Conservation (phyloP, 2,113 vertebrate genomes). For the Agapornis roseicollis region DNA sequence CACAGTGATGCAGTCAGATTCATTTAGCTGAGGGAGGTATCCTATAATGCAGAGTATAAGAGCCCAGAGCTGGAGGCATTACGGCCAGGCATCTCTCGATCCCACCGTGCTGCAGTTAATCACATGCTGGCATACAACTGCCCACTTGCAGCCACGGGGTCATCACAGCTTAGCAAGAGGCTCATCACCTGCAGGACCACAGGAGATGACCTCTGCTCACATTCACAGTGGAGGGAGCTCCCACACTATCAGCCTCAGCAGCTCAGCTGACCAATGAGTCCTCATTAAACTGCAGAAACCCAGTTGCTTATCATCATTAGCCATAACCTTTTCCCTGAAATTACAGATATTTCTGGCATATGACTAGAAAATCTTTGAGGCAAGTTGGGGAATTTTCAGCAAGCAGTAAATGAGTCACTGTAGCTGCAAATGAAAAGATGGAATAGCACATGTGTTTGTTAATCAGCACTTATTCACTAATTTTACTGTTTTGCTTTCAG, state of each 20-base stretch:
- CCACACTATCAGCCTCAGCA: background rate
- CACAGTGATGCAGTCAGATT: background rate
- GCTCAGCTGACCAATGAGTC: background rate
- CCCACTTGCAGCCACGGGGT: accelerated
- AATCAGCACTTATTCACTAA: background rate
- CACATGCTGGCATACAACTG: accelerated
- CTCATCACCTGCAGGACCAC: background rate
- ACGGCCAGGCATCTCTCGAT: background rate
- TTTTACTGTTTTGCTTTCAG: background rate
- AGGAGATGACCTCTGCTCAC: background rate
- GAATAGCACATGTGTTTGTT: background rate
- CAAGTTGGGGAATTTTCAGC: background rate
- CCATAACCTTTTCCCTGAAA: background rate
- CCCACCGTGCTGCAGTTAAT: background rate
- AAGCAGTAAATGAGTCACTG: background rate
- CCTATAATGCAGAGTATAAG: background rate
- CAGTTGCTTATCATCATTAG: background rate
- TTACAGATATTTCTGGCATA: background rate
- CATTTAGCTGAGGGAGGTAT: background rate
- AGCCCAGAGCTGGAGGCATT: accelerated
- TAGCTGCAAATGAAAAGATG: background rate
- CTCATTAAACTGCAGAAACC: background rate
- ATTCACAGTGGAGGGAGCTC: background rate
- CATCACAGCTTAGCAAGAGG: background rate
- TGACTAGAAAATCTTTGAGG: background rate